Percentiles rank a stretch among this genome's conserved stretches.
phyloP scores from a whole-genome alignment of 2,888 invertebrate genomes.

The Eupithecia exiguata region DNA sequence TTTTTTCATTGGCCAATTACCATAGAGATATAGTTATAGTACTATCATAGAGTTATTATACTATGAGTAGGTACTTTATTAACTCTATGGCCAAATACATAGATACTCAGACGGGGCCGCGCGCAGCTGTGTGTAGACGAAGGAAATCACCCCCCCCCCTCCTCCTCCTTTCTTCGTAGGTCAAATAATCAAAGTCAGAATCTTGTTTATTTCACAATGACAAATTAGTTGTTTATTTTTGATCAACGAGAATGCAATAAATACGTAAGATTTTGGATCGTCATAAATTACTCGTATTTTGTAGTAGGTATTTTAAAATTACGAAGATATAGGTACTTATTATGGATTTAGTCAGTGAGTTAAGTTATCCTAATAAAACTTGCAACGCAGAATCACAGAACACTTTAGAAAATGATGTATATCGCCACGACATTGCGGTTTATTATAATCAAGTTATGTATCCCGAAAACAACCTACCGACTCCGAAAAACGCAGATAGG shows the following conservation, averaged over 20 bases:
- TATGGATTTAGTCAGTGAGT: slow-evolving; percentile 35
- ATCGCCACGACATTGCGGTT: slow-evolving; percentile 3
- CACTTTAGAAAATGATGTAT: neutral
- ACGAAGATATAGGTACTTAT: slow-evolving; percentile 11
- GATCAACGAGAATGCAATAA: neutral
- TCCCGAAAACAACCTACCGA: neutral
- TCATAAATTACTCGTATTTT: slow-evolving; percentile 29
- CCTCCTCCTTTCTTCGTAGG: no score
- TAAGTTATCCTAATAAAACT: slow-evolving; percentile 22
- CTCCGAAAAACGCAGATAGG: neutral
- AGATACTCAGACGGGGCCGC: no score
- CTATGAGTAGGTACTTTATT: no score
- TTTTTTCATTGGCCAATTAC: no score
- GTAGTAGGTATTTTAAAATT: slow-evolving; percentile 1
- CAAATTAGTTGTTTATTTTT: slow-evolving; percentile 33
- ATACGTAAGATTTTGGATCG: slow-evolving; percentile 11
- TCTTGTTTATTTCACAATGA: slow-evolving; percentile 13
- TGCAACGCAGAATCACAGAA: neutral
- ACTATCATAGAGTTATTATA: no score
- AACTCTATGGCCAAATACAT: no score
- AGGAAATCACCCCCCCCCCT: no score
- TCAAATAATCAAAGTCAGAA: neutral
- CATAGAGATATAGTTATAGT: no score
- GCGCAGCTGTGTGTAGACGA: no score
- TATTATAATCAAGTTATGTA: slow-evolving; percentile 17